Evolutionary conservation across 2,888 invertebrate genomes (phyloP), one percentile per base, ranked within the genome.

Genomic region (Anticlea derivata): DNA sequence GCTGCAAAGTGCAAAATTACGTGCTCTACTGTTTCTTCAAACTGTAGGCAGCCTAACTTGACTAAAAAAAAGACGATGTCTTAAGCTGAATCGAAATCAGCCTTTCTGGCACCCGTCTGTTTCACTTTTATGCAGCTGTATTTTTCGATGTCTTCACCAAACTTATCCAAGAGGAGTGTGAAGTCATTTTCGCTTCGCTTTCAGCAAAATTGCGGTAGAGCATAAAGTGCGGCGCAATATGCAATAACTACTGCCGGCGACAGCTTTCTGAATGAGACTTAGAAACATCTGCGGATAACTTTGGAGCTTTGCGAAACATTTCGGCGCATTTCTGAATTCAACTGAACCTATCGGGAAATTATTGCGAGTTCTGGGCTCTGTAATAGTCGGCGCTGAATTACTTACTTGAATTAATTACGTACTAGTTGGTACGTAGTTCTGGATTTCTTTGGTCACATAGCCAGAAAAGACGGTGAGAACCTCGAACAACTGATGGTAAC

Each of bases 161-260:
- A 43, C 33, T 43, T 43, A 13, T 43, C 33, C 22, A 12, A 20
- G 26, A 7, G 23, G 23, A 33, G 7, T 45, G 37, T 34, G 24
- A 24, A 50, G 33, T 53, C 29, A 40, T 50, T 45, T 52, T 50
- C 52, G 13, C 10, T 43, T 33, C 22, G 24, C 44, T 38, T 52
- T 47, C 41, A 48, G 29, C 50, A 26, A 47, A 41, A 59, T 41
- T 48, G 54, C 38, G 26, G 35, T 23, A 12, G 12, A 35, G 52
- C 24, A 35, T 52, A 52, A 52, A 60, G 52, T 55, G 58, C 22
- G 48, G 40, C 27, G 58, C 68, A 70, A 70, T 70, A 68, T 66
- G 65, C 60, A 68, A 60, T 70, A 66, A 70, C 60, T 66, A 70
- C 50, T 64, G 60, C 45, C 23, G 50, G 33, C 40, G 65, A 60